These are phyloP conservation scores for Rhinolophus ferrumequinum DNA, from an alignment of 2,113 vertebrate species.

Conservation along the genomic window DNA sequence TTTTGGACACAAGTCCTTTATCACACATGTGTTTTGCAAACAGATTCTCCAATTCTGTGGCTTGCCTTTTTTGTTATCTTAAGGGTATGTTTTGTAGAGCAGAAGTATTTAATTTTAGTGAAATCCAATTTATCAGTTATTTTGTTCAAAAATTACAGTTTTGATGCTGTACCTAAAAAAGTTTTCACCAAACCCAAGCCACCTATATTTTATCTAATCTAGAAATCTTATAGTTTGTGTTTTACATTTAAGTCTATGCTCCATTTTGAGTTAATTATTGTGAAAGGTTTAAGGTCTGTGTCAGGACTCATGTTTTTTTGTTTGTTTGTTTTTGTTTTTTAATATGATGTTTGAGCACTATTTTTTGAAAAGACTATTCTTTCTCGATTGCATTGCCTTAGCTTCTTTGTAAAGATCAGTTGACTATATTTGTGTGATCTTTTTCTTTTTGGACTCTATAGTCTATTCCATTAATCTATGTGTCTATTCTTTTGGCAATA, in stretches of 20 bases:
- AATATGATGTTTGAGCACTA: background rate
- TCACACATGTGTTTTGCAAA: background rate
- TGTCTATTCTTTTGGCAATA: background rate
- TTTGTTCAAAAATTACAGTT: background rate
- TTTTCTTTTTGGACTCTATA: background rate
- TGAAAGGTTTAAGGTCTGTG: background rate
- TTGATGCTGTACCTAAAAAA: background rate
- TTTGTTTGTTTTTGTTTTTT: background rate
- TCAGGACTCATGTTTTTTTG: background rate
- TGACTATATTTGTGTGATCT: background rate
- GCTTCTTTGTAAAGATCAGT: background rate
- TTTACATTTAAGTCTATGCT: background rate
- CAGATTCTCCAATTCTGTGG: background rate
- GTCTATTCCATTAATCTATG: background rate
- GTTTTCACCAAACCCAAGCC: background rate
- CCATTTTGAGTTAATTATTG: background rate
- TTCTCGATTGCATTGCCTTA: background rate
- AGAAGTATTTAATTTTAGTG: background rate
- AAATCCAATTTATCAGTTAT: background rate
- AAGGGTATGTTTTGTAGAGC: background rate
- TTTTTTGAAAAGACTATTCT: background rate
- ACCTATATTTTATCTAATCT: background rate
- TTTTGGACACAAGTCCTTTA: background rate
- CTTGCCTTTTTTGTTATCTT: background rate
- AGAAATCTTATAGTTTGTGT: background rate